Evolutionary conservation across 2,888 invertebrate species (phyloP).

Genomic region (Mycalesis mineus): DNA sequence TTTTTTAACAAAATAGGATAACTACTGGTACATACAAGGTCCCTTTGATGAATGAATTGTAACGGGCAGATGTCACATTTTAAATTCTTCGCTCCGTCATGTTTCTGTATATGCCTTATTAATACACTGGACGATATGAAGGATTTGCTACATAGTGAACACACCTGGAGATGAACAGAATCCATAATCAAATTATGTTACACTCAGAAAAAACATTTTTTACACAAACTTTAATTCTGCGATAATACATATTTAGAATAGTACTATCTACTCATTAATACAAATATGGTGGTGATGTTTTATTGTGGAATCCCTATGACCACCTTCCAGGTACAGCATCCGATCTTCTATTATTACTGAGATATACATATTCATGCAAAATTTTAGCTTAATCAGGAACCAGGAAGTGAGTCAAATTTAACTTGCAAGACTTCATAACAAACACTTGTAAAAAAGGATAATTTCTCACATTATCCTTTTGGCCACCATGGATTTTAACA

Average conservation of each 20-base stretch:
- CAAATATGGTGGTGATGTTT: too few relatives aligned
- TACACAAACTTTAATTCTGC: too few relatives aligned
- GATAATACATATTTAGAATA: too few relatives aligned
- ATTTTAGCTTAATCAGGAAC: too few relatives aligned
- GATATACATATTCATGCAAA: too few relatives aligned
- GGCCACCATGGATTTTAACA: conserved; percentile 80
- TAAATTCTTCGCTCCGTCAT: conserved; percentile 76
- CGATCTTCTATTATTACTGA: too few relatives aligned
- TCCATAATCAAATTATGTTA: neutral
- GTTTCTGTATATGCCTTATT: conserved; percentile 79
- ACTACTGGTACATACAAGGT: conserved; percentile 61
- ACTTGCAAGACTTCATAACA: neutral
- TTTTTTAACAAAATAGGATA: too few relatives aligned
- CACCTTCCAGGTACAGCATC: too few relatives aligned
- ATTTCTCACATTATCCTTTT: conserved; percentile 75
- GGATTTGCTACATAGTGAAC: conserved; percentile 77
- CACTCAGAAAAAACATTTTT: too few relatives aligned
- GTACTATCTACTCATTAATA: too few relatives aligned
- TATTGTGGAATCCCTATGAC: too few relatives aligned
- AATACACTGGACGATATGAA: conserved; percentile 80
- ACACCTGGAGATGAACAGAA: conserved; percentile 48
- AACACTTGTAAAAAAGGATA: neutral
- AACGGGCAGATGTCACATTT: conserved; percentile 79
- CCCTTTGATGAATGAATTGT: conserved; percentile 75
- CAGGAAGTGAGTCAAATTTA: too few relatives aligned